A percentile compares a stretch with the other conserved stretches of the same genome.
Conservation (phyloP, 2,113 vertebrate species). For the Labrus mixtus region DNA sequence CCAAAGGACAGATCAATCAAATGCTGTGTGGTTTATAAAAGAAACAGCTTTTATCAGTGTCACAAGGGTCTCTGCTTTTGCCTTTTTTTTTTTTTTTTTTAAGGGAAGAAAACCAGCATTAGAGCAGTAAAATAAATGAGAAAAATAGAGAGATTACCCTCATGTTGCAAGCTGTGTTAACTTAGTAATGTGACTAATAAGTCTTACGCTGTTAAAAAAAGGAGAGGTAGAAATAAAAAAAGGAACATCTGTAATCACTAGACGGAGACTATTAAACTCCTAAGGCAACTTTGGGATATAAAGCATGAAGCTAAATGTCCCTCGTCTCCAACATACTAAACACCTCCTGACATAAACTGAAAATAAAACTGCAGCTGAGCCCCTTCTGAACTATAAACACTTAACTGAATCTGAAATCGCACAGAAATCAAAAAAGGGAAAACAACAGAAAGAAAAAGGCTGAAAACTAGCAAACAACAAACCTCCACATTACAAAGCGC, state of each 20-base stretch:
- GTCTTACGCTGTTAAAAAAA: conserved; percentile 1
- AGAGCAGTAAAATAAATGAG: conserved; percentile 23
- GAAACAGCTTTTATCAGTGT: conserved; percentile 74
- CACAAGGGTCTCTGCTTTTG: conserved; percentile 39
- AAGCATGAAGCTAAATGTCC: conserved; percentile 48
- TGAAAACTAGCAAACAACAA: conserved; percentile 37
- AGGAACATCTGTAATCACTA: conserved; percentile 58
- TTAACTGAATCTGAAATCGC: conserved; percentile 29
- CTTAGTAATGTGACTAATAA: conserved; percentile 16
- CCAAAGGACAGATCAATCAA: conserved; percentile 80
- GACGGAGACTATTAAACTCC: conserved; percentile 40
- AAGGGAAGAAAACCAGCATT: conserved; percentile 33
- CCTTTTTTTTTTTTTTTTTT: conserved; percentile 9
- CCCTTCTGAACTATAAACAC: conserved; percentile 27
- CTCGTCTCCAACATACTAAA: conserved; percentile 50
- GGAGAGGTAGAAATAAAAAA: conserved; percentile 14
- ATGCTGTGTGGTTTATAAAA: conserved; percentile 73
- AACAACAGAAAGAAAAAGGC: conserved; percentile 13
- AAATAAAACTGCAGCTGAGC: conserved; percentile 37
- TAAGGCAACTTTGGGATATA: conserved; percentile 34
- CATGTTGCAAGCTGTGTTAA: conserved; percentile 14
- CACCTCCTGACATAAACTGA: conserved; percentile 45
- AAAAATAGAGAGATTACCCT: conserved; percentile 5
- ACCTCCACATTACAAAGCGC: conserved; percentile 28
- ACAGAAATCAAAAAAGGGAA: conserved; percentile 27